Base-by-base conservation (phyloP, 1,140 invertebrate genomes). In the Sesamia nonagrioides region DNA sequence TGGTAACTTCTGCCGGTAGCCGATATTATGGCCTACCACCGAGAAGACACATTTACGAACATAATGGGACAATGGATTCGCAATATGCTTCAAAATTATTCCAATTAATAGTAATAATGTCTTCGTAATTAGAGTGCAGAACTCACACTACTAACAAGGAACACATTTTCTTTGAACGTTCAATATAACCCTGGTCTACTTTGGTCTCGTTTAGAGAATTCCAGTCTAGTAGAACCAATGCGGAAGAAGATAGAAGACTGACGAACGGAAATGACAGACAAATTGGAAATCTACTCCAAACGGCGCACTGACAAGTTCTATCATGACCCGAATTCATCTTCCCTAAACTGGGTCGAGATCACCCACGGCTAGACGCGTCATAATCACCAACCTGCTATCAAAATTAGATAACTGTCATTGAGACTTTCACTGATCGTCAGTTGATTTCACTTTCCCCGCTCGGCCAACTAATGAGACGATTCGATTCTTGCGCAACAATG, bases 361-460 rank as follows among this genome's bases (percentile, higher is more conserved):
- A 63, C 60, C 60, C 60, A 63, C 60, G 37, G 17, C 35, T 18
- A 63, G 37, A 21, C 33, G 13, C 61, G 27, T 42, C 27, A 68
- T 33, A 37, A 45, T 52, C 45, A 48, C 11, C 37, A 58, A 81
- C 79, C 69, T 81, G 75, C 79, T 81, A 81, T 82, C 71, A 86
- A 89, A 92, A 91, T 91, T 92, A 89, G 89, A 91, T 90, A 90
- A 91, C 88, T 84, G 86, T 86, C 83, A 82, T 82, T 78, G 82
- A 72, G 72, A 90, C 91, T 93, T 93, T 93, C 91, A 89, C 91
- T 91, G 71, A 85, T 89, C 83, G 84, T 77, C 83, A 54, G 72
- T 42, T 82, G 84, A 87, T 87, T 86, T 89, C 88, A 87, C 88
- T 89, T 87, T 86, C 84, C 75, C 78, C 73, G 77, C 63, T 71